Evolutionary conservation across 2,113 vertebrate genomes (phyloP).

Genomic region (Grammomys surdaster): DNA sequence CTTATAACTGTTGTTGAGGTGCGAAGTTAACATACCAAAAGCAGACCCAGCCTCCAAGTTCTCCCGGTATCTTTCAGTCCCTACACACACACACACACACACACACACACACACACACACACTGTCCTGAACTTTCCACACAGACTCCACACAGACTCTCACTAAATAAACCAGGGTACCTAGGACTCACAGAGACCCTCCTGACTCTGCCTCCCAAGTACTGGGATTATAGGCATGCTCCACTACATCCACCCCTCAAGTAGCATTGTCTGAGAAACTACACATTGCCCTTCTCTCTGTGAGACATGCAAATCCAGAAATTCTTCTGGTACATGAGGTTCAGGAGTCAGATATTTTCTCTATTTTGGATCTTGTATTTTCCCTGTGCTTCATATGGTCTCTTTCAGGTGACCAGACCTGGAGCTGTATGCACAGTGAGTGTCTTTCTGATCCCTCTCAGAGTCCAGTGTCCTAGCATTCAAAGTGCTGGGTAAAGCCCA

Average conservation of each 20-base stretch:
- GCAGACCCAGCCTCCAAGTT: no score
- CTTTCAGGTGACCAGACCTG: not conserved
- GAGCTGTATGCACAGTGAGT: no score
- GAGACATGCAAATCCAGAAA: fast-evolving
- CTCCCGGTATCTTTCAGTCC: no score
- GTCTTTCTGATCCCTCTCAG: no score
- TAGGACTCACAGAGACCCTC: not conserved
- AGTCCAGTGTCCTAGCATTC: not conserved
- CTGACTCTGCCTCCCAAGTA: not conserved
- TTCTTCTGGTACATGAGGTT: not conserved
- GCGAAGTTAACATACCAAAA: no score
- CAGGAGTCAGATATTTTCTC: no score
- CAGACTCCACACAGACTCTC: not conserved
- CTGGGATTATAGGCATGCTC: not conserved
- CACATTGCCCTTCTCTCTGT: not conserved
- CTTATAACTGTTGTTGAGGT: no score
- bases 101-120: no score
- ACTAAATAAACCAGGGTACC: not conserved
- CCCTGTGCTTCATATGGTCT: not conserved
- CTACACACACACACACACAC: no score
- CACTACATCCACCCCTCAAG: not conserved
- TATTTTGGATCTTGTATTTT: not conserved
- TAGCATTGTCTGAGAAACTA: not conserved
- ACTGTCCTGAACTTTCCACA: no score
- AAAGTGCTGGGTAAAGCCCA: fast-evolving